Base-by-base conservation (phyloP, 2,797 vertebrate species). In the Acanthurus lineatus region DNA sequence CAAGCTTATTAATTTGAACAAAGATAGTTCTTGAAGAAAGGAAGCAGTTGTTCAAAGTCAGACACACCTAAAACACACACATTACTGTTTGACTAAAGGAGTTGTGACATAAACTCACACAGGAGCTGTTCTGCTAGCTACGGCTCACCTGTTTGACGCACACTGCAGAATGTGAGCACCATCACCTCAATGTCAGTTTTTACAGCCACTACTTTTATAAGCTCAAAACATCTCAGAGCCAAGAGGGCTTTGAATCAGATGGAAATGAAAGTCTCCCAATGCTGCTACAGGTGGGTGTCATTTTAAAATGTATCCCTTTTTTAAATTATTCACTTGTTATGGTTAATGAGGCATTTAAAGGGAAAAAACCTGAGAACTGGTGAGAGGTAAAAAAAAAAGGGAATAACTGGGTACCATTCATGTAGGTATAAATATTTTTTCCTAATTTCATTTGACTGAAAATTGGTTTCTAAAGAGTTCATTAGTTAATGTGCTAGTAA, bases 11-110 rank as follows among this genome's bases (percentile, higher is more conserved):
- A n/a, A 20, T 40, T 75, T 65, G 22, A 52, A 56, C 22, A 2
- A 9, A 54, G 42, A 56, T 9, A 22, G 38, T 9, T 80, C 58
- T 3, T 61, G n/a, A 45, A 19, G 25, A 28, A 58, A 78, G 68
- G 28, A 10, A 61, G 58, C 3, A 96, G 96, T 93, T 96, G 96
- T 48, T 96, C 92, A 90, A 96, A 95, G 87, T 93, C 38, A 71
- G 89, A 86, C 89, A 90, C 90, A 80, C 86, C 88, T 86, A 73
- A 82, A 86, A 78, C 59, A 83, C 45, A 85, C 80, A 89, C 47
- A 57, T 1, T 5, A 58, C 12, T 63, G 83, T 84, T 88, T 83
- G 78, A 77, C 74, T 73, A 38, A 72, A 86, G 51, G 8, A 69
- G 54, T 2, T 67, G 32, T 16, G 71, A 79, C 65, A 68, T 42